Conservation (phyloP, 2,797 vertebrate species). For the Todus mexicanus region DNA sequence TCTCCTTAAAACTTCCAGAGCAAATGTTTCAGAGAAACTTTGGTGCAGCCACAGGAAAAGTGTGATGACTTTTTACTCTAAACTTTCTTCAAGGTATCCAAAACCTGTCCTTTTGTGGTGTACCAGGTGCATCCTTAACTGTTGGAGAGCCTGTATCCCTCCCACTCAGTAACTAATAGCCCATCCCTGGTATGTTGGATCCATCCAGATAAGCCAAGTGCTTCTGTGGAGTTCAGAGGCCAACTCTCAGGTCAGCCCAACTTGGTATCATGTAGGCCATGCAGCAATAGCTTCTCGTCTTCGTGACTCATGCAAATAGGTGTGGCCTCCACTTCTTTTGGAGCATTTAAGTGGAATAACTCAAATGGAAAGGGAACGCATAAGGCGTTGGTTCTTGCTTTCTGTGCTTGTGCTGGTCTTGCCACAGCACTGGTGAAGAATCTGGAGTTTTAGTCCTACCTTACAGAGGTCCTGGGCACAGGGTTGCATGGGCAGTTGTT, state of each 20-base stretch:
- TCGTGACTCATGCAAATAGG: background rate
- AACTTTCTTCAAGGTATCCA: background rate
- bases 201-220: background rate
- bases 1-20: background rate
- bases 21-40: background rate
- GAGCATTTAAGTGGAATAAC: conserved; percentile 8
- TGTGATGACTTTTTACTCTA: background rate
- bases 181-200: background rate
- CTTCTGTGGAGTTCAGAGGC: background rate
- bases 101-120: background rate
- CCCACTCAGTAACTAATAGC: background rate
- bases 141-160: background rate
- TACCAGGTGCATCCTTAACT: background rate
- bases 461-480: background rate
- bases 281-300: background rate
- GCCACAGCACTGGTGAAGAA: background rate
- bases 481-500: background rate
- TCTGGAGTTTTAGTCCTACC: background rate
- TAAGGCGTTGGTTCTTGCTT: background rate
- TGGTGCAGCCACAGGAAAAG: background rate
- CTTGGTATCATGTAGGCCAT: background rate
- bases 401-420: background rate
- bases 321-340: background rate
- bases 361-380: background rate
- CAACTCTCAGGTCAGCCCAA: background rate